phyloP scores from a whole-genome alignment of 2,888 invertebrate species.

The Hirtodrosophila histrioides region DNA sequence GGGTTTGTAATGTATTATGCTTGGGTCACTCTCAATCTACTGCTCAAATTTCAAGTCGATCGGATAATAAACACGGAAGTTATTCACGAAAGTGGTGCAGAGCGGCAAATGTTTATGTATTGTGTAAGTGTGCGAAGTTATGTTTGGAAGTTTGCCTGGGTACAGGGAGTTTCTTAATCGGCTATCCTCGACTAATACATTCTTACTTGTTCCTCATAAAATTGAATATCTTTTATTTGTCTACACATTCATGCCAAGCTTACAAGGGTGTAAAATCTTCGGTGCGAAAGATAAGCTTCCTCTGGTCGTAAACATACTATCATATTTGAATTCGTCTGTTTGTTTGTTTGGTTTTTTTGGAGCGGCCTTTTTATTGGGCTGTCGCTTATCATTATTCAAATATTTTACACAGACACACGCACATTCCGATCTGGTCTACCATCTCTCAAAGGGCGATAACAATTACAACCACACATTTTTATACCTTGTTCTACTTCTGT shows the following conservation, averaged over 20 bases:
- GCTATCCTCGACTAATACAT: too few relatives aligned
- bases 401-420: constrained; percentile 65
- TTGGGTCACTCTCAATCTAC: too few relatives aligned
- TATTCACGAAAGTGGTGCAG: too few relatives aligned
- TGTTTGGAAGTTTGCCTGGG: too few relatives aligned
- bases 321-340: constrained; percentile 27
- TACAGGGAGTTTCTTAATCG: too few relatives aligned
- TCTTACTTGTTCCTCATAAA: too few relatives aligned
- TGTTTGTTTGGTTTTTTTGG: constrained; percentile 30
- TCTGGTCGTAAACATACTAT: constrained; percentile 2
- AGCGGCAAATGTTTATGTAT: too few relatives aligned
- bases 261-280: constrained; percentile 22
- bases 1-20: too few relatives aligned
- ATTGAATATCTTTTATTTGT: too few relatives aligned
- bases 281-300: not conserved
- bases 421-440: constrained; percentile 31
- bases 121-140: too few relatives aligned
- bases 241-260: not conserved
- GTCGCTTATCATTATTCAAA: constrained; percentile 75
- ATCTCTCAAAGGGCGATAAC: constrained; percentile 33
- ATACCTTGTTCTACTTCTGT: constrained; percentile 24
- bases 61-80: too few relatives aligned
- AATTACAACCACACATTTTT: constrained; percentile 16
- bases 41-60: too few relatives aligned
- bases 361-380: constrained; percentile 46